Evolutionary conservation across 2,888 invertebrate species (phyloP).

Genomic region (Megamerina dolium): DNA sequence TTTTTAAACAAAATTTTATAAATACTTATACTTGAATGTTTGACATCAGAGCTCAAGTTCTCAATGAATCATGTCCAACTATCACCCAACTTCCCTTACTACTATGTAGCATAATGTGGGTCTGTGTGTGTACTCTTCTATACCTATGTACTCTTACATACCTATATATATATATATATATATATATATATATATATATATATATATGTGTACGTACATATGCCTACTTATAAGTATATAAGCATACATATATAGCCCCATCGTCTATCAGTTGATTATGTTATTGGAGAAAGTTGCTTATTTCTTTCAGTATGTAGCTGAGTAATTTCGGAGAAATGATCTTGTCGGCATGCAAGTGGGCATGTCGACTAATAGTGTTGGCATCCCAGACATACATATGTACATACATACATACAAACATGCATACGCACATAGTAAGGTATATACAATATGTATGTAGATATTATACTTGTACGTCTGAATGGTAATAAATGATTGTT

Average conservation of each 20-base stretch:
- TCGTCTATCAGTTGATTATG: slow-evolving; percentile 19
- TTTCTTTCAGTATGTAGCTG: slow-evolving; percentile 7
- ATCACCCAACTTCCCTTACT: too few relatives aligned
- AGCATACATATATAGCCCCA: background rate
- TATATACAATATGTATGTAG: too few relatives aligned
- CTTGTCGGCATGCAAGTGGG: background rate
- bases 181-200: slow-evolving; percentile 1
- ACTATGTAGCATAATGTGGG: too few relatives aligned
- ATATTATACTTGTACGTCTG: too few relatives aligned
- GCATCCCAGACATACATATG: background rate
- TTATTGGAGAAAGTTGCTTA: slow-evolving; percentile 25
- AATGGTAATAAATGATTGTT: too few relatives aligned
- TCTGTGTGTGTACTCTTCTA: too few relatives aligned
- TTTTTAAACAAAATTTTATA: too few relatives aligned
- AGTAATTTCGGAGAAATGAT: slow-evolving; percentile 12
- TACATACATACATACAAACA: background rate
- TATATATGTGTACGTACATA: background rate
- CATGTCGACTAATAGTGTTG: too few relatives aligned
- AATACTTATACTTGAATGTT: too few relatives aligned
- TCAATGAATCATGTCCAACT: too few relatives aligned
- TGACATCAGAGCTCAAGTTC: too few relatives aligned
- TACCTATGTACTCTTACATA: background rate
- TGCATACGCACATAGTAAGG: background rate
- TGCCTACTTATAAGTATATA: background rate
- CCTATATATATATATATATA: slow-evolving; percentile 4